phyloP scores from a whole-genome alignment of 2,797 vertebrate genomes.

The Helicolenus hilgendorfi region DNA sequence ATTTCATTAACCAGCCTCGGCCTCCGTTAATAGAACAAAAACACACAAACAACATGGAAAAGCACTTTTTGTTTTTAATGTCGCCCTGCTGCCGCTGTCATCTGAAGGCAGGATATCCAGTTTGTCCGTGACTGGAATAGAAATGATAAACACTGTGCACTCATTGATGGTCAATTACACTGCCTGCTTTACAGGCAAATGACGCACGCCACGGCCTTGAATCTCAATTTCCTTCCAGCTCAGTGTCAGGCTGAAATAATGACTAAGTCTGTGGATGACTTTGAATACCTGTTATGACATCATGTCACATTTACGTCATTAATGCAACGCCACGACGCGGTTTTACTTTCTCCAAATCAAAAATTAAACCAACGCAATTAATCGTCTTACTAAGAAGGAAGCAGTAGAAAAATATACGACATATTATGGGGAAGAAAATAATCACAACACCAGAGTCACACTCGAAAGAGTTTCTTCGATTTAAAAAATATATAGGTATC shows the following conservation, averaged over 20 bases:
- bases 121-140: constrained; percentile 80
- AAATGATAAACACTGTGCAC: constrained; percentile 74
- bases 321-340: not conserved
- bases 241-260: constrained; percentile 51
- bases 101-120: constrained; percentile 77
- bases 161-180: constrained; percentile 67
- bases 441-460: not conserved
- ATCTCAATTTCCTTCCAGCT: constrained; percentile 68
- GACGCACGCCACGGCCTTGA: constrained; percentile 72
- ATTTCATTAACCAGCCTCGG: constrained; percentile 84
- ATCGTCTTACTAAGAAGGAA: not conserved
- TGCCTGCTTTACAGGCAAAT: constrained; percentile 72
- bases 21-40: constrained; percentile 85
- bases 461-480: not conserved
- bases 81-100: constrained; percentile 8
- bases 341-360: not conserved
- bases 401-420: not conserved
- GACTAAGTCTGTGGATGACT: constrained; percentile 3
- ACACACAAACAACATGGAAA: constrained; percentile 86
- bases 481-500: not conserved
- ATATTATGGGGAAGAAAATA: not conserved
- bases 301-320: constrained; percentile 6
- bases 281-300: constrained; percentile 27
- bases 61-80: constrained; percentile 78
- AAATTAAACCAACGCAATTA: not conserved